Percentiles rank a stretch among this genome's conserved stretches.
Conservation (phyloP, 2,888 invertebrate species). For the Danaus chrysippus region DNA sequence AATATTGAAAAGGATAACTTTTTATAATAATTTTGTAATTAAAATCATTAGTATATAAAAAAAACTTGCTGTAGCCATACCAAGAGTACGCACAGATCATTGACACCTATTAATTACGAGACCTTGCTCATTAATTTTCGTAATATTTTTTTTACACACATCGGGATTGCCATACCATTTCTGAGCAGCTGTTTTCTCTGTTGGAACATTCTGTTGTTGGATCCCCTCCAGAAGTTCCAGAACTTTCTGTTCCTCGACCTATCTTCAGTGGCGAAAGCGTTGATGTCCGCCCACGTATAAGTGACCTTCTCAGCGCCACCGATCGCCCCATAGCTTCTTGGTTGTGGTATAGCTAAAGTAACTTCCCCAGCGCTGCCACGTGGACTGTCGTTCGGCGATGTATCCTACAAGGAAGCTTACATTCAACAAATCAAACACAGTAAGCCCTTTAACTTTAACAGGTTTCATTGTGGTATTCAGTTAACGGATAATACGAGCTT, state of each 20-base stretch:
- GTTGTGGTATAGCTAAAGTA: conserved; percentile 49
- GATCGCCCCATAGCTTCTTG: conserved; percentile 64
- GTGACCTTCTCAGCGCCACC: conserved; percentile 77
- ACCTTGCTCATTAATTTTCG: too few species aligned
- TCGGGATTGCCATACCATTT: conserved; percentile 75
- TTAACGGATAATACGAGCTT: too few species aligned
- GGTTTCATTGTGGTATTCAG: too few species aligned
- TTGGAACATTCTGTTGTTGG: conserved; percentile 60
- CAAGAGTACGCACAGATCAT: too few species aligned
- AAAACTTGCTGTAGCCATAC: too few species aligned
- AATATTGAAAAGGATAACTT: too few species aligned
- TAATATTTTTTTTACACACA: too few species aligned
- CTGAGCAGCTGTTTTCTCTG: conserved; percentile 86
- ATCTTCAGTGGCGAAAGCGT: conserved; percentile 84
- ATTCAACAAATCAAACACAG: too few species aligned
- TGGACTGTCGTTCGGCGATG: conserved; percentile 52
- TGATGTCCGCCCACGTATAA: conserved; percentile 89
- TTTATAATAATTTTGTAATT: too few species aligned
- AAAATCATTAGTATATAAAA: too few species aligned
- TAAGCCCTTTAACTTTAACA: too few species aligned
- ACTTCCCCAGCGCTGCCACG: conserved; percentile 57
- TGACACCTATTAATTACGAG: too few species aligned
- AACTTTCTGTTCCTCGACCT: conserved; percentile 60
- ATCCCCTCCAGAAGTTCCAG: conserved; percentile 70
- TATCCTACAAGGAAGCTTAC: conserved; percentile 34